phyloP scores from a whole-genome alignment of 2,888 invertebrate species.

The Watsonalla binaria region DNA sequence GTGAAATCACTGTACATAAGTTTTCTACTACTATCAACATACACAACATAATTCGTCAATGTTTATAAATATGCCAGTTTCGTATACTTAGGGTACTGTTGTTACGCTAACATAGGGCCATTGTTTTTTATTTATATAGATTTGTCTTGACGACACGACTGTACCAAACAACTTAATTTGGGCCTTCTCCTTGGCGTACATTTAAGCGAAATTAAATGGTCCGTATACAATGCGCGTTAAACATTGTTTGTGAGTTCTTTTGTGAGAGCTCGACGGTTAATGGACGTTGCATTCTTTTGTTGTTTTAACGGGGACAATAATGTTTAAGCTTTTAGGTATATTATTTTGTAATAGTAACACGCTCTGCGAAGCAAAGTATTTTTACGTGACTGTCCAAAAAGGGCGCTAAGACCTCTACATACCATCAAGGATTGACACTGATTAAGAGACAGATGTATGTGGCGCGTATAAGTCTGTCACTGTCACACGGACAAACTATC shows the following conservation, averaged over 20 bases:
- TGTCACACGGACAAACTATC: no score
- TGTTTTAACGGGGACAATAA: constrained; percentile 7
- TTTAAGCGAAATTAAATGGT: constrained; percentile 12
- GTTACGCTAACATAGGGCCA: no score
- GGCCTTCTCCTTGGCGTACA: constrained; percentile 1
- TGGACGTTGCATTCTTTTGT: constrained; percentile 7
- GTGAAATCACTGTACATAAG: no score
- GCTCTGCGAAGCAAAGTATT: background rate
- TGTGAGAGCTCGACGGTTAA: constrained; percentile 3
- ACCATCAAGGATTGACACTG: no score
- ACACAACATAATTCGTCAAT: no score
- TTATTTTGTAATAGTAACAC: background rate
- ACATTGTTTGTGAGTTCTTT: constrained; percentile 10
- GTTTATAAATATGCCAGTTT: no score
- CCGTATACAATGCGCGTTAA: constrained; percentile 8
- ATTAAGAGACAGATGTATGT: no score
- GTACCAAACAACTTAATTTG: constrained; percentile 2
- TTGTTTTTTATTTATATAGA: background rate
- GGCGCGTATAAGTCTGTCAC: no score
- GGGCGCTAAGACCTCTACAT: no score
- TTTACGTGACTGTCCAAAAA: no score
- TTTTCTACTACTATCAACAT: no score
- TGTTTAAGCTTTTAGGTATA: background rate
- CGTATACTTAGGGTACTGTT: no score
- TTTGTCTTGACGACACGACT: background rate